A percentile compares a stretch with the other conserved stretches of the same genome.
Conservation (phyloP, 2,113 vertebrate species). For the Sinocyclocheilus anophthalmus region DNA sequence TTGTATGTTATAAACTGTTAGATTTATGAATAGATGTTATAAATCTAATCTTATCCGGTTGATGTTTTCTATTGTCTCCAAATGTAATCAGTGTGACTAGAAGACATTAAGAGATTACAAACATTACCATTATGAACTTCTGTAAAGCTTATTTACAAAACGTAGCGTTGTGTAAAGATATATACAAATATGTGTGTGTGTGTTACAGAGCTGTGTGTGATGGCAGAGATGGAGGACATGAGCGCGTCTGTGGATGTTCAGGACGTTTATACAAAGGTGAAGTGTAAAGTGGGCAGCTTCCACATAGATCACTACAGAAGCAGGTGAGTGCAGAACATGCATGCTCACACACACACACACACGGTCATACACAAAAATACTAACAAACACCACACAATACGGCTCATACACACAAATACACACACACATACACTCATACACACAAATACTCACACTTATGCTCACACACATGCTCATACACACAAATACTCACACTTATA, state of each 20-base stretch:
- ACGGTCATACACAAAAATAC: not conserved
- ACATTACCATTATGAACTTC: too few species aligned
- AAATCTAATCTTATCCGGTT: too few species aligned
- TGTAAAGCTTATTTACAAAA: too few species aligned
- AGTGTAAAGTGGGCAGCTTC: conserved; percentile 98
- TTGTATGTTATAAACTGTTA: too few species aligned
- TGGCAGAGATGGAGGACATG: conserved; percentile 94
- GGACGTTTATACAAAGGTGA: conserved; percentile 98
- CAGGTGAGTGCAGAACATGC: conserved; percentile 77
- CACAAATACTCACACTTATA: too few species aligned
- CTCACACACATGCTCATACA: not conserved
- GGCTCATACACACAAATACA: not conserved
- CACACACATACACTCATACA: conserved; percentile 7
- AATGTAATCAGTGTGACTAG: too few species aligned
- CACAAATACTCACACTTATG: conserved; percentile 14
- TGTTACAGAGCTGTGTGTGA: conserved; percentile 78
- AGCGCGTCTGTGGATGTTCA: conserved; percentile 97
- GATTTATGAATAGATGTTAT: too few species aligned
- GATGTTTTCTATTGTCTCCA: too few species aligned
- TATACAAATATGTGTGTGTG: conserved; percentile 38
- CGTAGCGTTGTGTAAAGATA: too few species aligned
- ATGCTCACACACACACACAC: conserved; percentile 9
- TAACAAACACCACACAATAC: too few species aligned
- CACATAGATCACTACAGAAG: conserved; percentile 94
- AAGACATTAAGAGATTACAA: too few species aligned